A percentile compares a stretch with the other conserved stretches of the same genome.
These are phyloP conservation scores for Corvus cornix DNA, from an alignment of 2,113 vertebrate species.

Conservation along the genomic window DNA sequence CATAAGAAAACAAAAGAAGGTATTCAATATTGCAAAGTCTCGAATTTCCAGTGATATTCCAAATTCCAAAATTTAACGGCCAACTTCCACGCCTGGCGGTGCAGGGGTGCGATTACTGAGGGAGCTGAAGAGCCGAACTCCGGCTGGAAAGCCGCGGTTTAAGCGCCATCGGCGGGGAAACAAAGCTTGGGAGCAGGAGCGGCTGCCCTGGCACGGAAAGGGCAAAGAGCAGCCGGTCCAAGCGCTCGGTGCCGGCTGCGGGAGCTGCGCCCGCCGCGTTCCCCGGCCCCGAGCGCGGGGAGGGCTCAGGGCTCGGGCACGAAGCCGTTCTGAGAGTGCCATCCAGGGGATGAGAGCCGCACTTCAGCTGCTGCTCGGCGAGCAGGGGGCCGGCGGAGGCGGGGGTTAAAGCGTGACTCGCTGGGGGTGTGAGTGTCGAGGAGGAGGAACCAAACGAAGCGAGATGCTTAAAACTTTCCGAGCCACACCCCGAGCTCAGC, in stretches of 20 bases:
- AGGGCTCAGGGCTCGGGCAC: background rate
- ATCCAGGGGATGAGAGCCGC: conserved; percentile 40
- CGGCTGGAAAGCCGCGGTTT: background rate
- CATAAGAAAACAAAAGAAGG: fast-evolving
- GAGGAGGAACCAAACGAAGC: fast-evolving
- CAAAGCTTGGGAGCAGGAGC: background rate
- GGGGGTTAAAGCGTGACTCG: background rate
- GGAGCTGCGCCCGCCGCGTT: background rate
- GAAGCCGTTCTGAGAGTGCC: conserved; percentile 42
- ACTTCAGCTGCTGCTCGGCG: background rate
- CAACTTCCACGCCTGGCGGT: background rate
- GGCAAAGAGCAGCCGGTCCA: background rate
- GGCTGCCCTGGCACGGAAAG: background rate
- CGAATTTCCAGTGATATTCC: background rate
- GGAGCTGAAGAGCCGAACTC: background rate
- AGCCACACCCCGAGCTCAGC: background rate
- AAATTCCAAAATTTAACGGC: background rate
- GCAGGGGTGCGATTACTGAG: fast-evolving
- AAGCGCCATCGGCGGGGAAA: fast-evolving
- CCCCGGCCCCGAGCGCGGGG: no score
- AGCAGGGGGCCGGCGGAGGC: fast-evolving
- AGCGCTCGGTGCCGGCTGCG: background rate
- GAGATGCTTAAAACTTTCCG: background rate
- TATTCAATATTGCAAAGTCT: background rate
- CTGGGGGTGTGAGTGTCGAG: fast-evolving